These are phyloP conservation scores for Gymnocheta viridis DNA, from an alignment of 2,888 invertebrate species.

Conservation along the genomic window DNA sequence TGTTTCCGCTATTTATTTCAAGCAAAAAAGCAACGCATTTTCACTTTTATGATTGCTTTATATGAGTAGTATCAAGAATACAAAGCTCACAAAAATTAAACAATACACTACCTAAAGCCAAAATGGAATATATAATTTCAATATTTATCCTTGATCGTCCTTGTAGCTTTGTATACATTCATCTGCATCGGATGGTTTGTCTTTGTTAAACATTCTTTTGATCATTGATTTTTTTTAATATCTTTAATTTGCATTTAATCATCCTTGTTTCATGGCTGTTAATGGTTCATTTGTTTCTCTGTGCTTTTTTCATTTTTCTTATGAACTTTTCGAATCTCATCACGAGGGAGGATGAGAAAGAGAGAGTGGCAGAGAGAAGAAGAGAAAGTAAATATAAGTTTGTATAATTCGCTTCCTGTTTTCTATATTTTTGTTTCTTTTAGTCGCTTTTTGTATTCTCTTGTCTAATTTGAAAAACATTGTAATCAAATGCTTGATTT, in stretches of 20 bases:
- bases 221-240: constrained; percentile 60
- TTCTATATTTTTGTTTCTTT: background rate
- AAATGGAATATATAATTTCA: background rate
- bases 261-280: constrained; percentile 68
- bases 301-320: constrained; percentile 50
- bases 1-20: background rate
- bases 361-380: background rate
- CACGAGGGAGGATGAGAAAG: background rate
- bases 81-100: background rate
- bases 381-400: constrained; percentile 20
- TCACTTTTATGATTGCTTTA: background rate
- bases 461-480: constrained; percentile 65
- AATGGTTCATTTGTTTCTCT: constrained; percentile 70
- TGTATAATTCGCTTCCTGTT: constrained; percentile 29
- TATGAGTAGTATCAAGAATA: background rate
- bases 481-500: constrained; percentile 69
- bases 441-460: constrained; percentile 23
- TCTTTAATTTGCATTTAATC: constrained; percentile 70
- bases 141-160: constrained; percentile 1
- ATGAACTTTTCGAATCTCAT: constrained; percentile 22
- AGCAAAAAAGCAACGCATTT: background rate
- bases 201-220: constrained; percentile 62
- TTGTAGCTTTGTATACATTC: background rate
- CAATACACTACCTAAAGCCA: background rate
- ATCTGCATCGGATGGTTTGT: constrained; percentile 23